Evolutionary conservation across 2,888 invertebrate genomes (phyloP).

Genomic region (Coleophora deauratella): DNA sequence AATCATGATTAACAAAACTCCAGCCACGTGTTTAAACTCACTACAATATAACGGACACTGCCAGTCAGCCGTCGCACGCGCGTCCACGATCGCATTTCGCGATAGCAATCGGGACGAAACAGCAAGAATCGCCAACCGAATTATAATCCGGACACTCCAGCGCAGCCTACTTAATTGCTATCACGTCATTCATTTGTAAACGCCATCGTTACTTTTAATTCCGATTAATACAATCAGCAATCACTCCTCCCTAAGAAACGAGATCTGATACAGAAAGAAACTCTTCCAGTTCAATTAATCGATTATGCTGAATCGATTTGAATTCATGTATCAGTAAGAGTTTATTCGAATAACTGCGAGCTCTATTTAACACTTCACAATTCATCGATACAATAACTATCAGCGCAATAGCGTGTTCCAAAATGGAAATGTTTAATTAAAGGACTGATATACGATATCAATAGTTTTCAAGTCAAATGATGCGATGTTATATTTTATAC

Average conservation of each 20-base stretch:
- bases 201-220: constrained; percentile 53
- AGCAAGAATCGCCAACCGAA: constrained; percentile 41
- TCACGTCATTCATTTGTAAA: constrained; percentile 60
- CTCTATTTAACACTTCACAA: constrained; percentile 7
- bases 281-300: constrained; percentile 9
- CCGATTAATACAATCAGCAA: constrained; percentile 30
- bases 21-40: too few species aligned
- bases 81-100: constrained; percentile 54
- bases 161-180: constrained; percentile 53
- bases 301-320: too few species aligned
- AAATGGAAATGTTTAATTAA: constrained; percentile 16
- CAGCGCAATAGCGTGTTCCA: constrained; percentile 10
- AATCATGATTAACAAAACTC: too few species aligned
- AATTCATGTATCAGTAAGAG: too few species aligned
- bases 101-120: constrained; percentile 37
- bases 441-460: constrained; percentile 26
- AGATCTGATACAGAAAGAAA: constrained; percentile 32
- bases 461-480: constrained; percentile 26
- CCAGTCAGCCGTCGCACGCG: too few species aligned
- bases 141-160: constrained; percentile 34
- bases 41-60: too few species aligned
- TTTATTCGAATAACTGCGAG: constrained; percentile 16
- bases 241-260: constrained; percentile 30
- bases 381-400: constrained; percentile 12
- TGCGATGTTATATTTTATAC: constrained; percentile 42